Evolutionary conservation across 2,888 invertebrate species (phyloP), one percentile per base, ranked within the genome.

Genomic region (Sarcophaga subvicina): DNA sequence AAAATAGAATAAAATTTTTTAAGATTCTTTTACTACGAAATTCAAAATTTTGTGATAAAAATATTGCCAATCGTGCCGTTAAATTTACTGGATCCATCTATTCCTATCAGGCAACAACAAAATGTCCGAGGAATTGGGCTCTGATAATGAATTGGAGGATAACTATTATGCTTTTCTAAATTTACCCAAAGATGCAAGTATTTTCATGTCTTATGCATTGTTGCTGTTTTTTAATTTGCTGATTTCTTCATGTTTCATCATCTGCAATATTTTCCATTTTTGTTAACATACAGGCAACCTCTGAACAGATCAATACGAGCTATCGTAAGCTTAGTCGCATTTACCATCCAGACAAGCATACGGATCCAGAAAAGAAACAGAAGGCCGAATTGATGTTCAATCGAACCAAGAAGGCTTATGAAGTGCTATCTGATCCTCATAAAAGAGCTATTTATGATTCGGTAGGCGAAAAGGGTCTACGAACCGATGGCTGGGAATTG

Each of bases 311-410:
- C 89, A 98, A 96, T 91, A 96, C 96, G 94, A 97, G 99, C 2
- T 99, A 99, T 93, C 95, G 99, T 86, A 96, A 97, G 78, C 95
- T 98, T 80, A 99, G 99, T 90, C 96, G 97, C 88, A 96, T 98
- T 90, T 99, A 98, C 92, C 99, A 99, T 93, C 99, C 99, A 0
- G 99, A 99, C 92, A 99, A 99, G 93, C 99, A 99, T 94, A 94
- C 95, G 17, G 97, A 98, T 91, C 96, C 96, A 0, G 95, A 94
- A 0, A 96, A 96, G 89, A 98, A 98, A 93, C 96, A 96, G 91
- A 97, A 98, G 94, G 99, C 99, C 0, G 98, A 99, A 93, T 94
- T 96, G 86, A 95, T 99, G 90, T 99, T 99, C 92, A 98, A 97
- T 92, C 97, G 98, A 93, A 97, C 97, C 0, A 98, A 99, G 92